Conservation (phyloP, 2,113 vertebrate genomes). For the Uropsilus gracilis region DNA sequence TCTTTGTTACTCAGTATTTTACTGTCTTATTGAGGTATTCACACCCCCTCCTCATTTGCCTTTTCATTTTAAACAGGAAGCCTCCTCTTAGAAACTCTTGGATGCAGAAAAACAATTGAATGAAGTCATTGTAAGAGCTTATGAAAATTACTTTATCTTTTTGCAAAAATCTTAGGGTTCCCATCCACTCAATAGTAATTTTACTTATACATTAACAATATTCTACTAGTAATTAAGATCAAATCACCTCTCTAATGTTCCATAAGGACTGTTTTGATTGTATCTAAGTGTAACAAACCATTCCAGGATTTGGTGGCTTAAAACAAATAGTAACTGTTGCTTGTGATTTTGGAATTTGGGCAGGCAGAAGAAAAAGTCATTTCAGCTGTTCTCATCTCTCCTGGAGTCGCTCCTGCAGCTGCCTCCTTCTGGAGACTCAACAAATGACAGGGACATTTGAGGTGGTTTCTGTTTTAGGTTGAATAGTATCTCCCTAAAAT, state of each 20-base stretch:
- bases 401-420: not conserved
- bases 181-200: not conserved
- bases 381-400: not conserved
- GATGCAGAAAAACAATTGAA: slow-evolving; percentile 47
- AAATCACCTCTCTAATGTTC: not conserved
- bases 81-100: slow-evolving; percentile 17
- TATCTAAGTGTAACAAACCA: not conserved
- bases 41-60: not conserved
- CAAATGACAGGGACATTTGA: not conserved
- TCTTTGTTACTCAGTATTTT: slow-evolving; percentile 31
- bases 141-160: not conserved
- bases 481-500: not conserved
- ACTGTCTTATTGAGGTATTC: slow-evolving; percentile 10
- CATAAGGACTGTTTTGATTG: not conserved
- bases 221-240: not conserved
- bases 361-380: not conserved
- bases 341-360: not conserved
- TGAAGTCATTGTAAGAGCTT: slow-evolving; percentile 1
- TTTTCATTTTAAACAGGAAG: slow-evolving; percentile 67
- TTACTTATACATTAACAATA: not conserved
- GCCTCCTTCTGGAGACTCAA: not conserved
- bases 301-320: not conserved
- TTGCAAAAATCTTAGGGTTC: not conserved
- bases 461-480: not conserved
- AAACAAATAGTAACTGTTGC: not conserved